Base-by-base conservation (phyloP, 2,888 invertebrate species). In the Nasonia oneida region DNA sequence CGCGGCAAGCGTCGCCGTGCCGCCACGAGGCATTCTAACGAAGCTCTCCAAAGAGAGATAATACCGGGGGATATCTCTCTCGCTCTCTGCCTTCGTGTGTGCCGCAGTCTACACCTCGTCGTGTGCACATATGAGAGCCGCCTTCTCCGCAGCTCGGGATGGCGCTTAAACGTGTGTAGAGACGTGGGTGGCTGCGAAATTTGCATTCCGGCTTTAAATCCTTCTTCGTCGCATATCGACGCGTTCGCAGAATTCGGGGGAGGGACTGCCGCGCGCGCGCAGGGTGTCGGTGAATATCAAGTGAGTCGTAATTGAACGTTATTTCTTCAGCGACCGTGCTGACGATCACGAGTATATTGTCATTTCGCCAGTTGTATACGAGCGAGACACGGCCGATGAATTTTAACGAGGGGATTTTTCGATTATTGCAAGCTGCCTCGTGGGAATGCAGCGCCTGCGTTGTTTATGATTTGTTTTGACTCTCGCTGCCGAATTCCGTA, bases 11-110 rank as follows among this genome's bases (percentile, higher is more conserved):
- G 50, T 53, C 37, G 85, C 87, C n/a, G 71, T 78, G 57, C 81
- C 67, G 75, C 86, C 78, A 42, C 85, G 87, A 83, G 85, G 89
- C 87, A 89, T 89, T 87, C 88, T 88, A 89, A 89, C 89, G 88
- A 81, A 81, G 70, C 23, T 42, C 39, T 18, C 33, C 37, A 29
- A 88, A 81, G 85, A 81, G 75, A 86, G 88, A 89, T 88, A 88
- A 88, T 87, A 84, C 87, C 75, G 33, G 84, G 80, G 84, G 47
- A 47, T 47, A 3, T 39, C 42, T 39, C 39, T 39, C 15, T n/a
- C 71, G 15, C 33, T 15, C 70, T 71, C 70, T 37, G 37, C 37
- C 37, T 37, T 37, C 37, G 15, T 33, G 29, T 75, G 12, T 53
- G 42, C 39, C 42, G 10, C 42, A 12, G 42, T 42, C 42, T 47